Base-by-base conservation (phyloP, 2,797 vertebrate genomes). In the Enteromius paludinosus region DNA sequence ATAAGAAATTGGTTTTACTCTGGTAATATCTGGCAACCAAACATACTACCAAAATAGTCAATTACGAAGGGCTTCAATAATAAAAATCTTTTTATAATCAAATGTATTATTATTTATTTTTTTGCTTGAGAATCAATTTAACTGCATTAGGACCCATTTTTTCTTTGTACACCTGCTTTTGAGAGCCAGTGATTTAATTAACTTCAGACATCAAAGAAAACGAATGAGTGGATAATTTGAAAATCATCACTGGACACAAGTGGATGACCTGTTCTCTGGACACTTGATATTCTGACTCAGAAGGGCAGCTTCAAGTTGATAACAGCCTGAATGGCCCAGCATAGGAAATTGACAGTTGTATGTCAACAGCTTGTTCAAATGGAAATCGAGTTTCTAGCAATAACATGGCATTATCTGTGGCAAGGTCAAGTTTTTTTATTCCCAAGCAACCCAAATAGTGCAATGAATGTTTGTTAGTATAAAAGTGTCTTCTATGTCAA, bases 241-340 rank as follows among this genome's bases (percentile, higher is more conserved):
- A 70, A 78, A 38, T 45, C 18, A 28, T 78, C 28, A 64, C 14
- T 52, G 41, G 84, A 79, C 83, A 38, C 33, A 74, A 41, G 59
- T 77, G 61, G 61, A 62, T 62, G 61, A 62, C 61, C 15, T 62
- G 25, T 64, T 25, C 59, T 52, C 25, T 77, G 6, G 18, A n/a
- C 23, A 61, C 35, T 43, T 45, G 74, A 56, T 41, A 23, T 43
- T 59, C 30, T 35, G 64, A 54, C 10, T 79, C 64, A 47, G 41
- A 79, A 3, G 54, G 41, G 59, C 66, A 47, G 11, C 23, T 61
- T 80, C 11, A 18, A 15, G 25, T 30, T 79, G 35, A 3, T 41
- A 54, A 68, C 33, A 41, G 47, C 15, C 47, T 59, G 11, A 59
- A 69, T 28, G 78, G 66, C 65, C 23, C 49, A 59, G 2, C 11